These are phyloP conservation scores for Styela plicata DNA, from an alignment of 23 tunicate genomes.

Conservation along the genomic window DNA sequence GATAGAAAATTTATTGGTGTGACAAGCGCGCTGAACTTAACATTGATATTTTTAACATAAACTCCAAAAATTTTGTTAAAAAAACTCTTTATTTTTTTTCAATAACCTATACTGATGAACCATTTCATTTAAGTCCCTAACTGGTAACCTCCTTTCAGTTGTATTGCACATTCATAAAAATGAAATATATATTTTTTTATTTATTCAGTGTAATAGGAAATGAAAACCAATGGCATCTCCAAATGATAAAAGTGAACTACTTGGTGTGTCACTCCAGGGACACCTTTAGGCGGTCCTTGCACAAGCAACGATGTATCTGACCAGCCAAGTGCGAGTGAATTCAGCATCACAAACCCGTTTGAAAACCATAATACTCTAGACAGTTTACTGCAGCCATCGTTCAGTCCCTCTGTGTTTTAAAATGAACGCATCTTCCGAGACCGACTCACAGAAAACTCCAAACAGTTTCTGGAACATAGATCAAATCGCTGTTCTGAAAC, in stretches of 20 bases:
- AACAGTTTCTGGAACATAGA: constrained; percentile 84
- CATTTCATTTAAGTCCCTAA: too few species aligned
- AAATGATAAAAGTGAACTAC: neutral
- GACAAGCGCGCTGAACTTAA: too few species aligned
- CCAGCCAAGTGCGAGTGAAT: constrained; percentile 25
- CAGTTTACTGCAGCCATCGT: constrained; percentile 71
- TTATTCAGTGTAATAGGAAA: neutral
- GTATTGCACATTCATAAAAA: too few species aligned
- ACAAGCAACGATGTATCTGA: neutral
- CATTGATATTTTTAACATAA: too few species aligned
- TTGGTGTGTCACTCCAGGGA: neutral
- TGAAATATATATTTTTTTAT: too few species aligned
- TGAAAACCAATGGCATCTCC: neutral
- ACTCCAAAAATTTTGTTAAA: too few species aligned
- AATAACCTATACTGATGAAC: too few species aligned
- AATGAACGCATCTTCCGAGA: neutral
- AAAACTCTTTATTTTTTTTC: too few species aligned
- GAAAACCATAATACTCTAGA: constrained; percentile 69
- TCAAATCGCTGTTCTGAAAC: constrained; percentile 77
- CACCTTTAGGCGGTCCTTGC: neutral
- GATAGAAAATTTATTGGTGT: too few species aligned
- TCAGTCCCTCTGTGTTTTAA: constrained; percentile 81
- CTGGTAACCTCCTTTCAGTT: too few species aligned
- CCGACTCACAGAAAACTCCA: constrained; percentile 18
- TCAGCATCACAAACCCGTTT: constrained; percentile 79